Evolutionary conservation across 92 coral and sea anemone genomes (phyloP).

Genomic region (Blastomussa wellsi): DNA sequence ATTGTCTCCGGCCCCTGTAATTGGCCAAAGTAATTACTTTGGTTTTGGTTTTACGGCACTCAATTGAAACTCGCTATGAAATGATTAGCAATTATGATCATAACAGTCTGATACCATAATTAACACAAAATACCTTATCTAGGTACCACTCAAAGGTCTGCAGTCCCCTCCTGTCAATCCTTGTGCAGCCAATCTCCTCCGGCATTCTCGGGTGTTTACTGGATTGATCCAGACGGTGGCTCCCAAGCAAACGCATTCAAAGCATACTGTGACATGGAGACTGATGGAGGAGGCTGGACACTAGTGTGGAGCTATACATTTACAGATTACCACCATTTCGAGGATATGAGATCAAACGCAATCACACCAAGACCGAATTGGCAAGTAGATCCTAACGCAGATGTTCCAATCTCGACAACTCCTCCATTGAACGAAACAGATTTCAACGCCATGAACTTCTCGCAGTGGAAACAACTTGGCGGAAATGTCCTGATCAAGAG

Average conservation of each 20-base stretch:
- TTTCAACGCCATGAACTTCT: constrained; percentile 33
- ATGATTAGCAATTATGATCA: no score
- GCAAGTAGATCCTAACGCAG: neutral
- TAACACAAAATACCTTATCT: neutral
- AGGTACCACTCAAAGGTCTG: neutral
- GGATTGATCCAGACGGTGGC: constrained; percentile 59
- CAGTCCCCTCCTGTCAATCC: constrained; percentile 40
- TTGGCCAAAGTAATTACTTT: no score
- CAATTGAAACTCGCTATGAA: no score
- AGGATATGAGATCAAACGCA: neutral
- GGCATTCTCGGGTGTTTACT: constrained; percentile 49
- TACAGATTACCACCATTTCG: neutral
- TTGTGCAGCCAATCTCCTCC: constrained; percentile 17
- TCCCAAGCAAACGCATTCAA: constrained; percentile 44
- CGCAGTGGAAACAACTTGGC: constrained; percentile 60
- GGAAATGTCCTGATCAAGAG: constrained; percentile 59
- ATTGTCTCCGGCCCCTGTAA: no score
- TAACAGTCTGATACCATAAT: neutral
- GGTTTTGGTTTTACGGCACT: no score
- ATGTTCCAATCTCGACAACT: constrained; percentile 21
- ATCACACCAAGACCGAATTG: constrained; percentile 30
- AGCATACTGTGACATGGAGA: constrained; percentile 61
- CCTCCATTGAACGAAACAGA: constrained; percentile 51
- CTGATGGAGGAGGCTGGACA: constrained; percentile 40
- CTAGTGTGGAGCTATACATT: constrained; percentile 34